Evolutionary conservation across 2,797 vertebrate genomes (phyloP), one percentile per base, ranked within the genome.

Genomic region (Gymnothorax reevesii): DNA sequence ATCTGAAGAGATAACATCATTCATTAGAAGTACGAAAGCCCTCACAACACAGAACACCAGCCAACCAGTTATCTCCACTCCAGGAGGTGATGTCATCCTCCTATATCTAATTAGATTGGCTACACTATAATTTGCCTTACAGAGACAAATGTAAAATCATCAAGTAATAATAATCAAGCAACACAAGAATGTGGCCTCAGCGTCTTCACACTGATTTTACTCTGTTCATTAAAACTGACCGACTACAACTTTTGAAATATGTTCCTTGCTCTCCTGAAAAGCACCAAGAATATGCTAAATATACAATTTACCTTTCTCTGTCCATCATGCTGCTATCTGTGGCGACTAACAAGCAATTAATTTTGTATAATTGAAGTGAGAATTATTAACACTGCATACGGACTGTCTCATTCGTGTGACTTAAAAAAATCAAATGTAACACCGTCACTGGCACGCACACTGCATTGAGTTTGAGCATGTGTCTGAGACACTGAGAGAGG

Each of bases 131-230:
- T 54, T 80, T 55, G 17, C 49, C 52, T 22, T 8, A 80, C 77
- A 79, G 75, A 79, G 49, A 79, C 75, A 52, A 80, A 80, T 52
- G 52, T 20, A 80, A 52, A 80, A 80, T 80, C 17, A 80, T 8
- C 22, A n/a, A 80, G 52, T 54, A 80, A 54, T 55, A 49, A 80
- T 80, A 80, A 80, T 80, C 55, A 80, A 10, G 49, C 15, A 80
- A 55, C n/a, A 80, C 22, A 15, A 80, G 52, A 80, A 80, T 22
- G 55, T 80, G 49, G 20, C 13, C 33, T 77, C 27, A 20, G 15
- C 49, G 12, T 22, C 17, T 42, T 42, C 33, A 42, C 33, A 42
- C 33, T 54, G n/a, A 55, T 22, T 80, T 80, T 80, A 12, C 17
- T 54, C 20, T 7, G 55, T 22, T 55, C 54, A 80, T 80, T 17